Percentiles rank a stretch among this genome's conserved stretches.
Conservation (phyloP, 2,797 vertebrate species). For the Notolepis coatsorum region DNA sequence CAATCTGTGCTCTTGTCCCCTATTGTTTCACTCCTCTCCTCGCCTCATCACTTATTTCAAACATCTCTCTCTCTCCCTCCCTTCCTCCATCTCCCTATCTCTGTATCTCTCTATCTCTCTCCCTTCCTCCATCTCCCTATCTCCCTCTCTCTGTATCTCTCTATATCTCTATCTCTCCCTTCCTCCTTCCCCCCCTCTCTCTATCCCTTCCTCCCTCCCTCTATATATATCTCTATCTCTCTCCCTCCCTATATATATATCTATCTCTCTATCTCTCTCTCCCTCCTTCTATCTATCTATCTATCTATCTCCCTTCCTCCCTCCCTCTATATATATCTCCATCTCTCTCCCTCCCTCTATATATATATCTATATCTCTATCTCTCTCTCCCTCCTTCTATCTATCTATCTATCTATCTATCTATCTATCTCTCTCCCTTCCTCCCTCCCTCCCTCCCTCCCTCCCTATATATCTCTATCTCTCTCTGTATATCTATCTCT, state of each 20-base stretch:
- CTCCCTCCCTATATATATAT: no score
- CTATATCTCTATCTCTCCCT: no score
- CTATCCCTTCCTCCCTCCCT: not conserved
- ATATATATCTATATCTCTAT: no score
- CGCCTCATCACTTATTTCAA: not conserved
- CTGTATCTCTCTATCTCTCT: no score
- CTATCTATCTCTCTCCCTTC: not conserved
- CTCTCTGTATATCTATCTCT: no score
- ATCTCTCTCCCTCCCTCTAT: no score
- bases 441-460: not conserved
- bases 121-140: not conserved
- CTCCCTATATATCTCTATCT: not conserved
- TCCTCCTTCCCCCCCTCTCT: not conserved
- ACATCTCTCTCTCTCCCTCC: not conserved
- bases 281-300: not conserved
- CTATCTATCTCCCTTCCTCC: not conserved
- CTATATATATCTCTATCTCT: not conserved
- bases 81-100: not conserved
- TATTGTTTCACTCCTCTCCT: not conserved
- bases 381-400: not conserved
- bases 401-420: not conserved
- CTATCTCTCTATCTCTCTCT: not conserved
- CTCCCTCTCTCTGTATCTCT: no score
- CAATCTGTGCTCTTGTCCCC: conserved; percentile 1
- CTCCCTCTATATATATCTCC: no score